These are phyloP conservation scores for Nomada ruficornis DNA, from an alignment of 2,888 invertebrate genomes.

Conservation along the genomic window DNA sequence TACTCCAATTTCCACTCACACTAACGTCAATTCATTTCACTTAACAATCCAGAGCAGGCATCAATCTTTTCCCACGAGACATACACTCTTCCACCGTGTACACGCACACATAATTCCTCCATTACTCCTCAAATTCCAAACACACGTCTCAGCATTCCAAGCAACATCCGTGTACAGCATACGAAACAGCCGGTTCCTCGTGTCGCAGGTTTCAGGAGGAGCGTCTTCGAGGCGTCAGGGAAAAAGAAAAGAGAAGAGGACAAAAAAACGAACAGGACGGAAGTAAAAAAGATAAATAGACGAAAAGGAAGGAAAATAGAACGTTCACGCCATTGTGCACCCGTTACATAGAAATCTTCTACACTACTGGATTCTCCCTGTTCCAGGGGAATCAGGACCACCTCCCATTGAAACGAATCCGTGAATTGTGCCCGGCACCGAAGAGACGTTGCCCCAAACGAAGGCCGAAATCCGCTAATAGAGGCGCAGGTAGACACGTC, in stretches of 20 bases:
- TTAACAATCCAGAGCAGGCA: no score
- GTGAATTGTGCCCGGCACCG: neutral
- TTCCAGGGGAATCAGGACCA: no score
- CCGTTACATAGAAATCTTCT: no score
- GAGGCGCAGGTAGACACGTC: constrained; percentile 51
- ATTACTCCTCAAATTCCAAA: constrained; percentile 19
- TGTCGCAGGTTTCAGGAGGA: neutral
- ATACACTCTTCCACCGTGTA: neutral
- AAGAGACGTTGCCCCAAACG: neutral
- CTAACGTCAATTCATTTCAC: no score
- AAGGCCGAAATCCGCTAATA: constrained; percentile 45
- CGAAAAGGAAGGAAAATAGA: no score
- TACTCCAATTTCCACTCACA: no score
- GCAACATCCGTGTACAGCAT: constrained; percentile 8
- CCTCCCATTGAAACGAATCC: neutral
- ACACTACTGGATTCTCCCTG: no score
- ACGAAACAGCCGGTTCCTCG: neutral
- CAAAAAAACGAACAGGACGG: neutral
- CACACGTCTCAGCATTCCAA: constrained; percentile 23
- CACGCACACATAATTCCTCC: neutral
- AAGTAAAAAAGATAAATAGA: no score
- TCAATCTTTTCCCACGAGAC: neutral
- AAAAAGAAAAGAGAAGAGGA: neutral
- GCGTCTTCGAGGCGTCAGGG: neutral
- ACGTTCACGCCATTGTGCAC: no score